These are phyloP conservation scores for Lordiphosa fenestrarum DNA, from an alignment of 2,888 invertebrate species.

Conservation along the genomic window DNA sequence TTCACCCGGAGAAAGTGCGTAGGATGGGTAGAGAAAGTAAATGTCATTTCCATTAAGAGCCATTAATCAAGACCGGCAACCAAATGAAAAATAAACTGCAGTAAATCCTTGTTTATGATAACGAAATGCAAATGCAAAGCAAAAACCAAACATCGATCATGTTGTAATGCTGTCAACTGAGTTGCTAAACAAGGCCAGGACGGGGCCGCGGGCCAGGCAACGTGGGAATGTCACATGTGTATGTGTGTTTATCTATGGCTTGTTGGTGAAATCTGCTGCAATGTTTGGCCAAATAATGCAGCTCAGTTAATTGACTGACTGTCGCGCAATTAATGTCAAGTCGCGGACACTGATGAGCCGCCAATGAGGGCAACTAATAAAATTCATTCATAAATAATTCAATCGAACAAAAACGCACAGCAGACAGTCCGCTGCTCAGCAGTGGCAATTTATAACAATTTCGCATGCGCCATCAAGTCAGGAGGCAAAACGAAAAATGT, in stretches of 20 bases:
- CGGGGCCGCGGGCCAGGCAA: slow-evolving; percentile 3
- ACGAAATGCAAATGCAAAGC: slow-evolving; percentile 60
- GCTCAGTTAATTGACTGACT: slow-evolving; percentile 65
- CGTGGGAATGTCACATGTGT: slow-evolving; percentile 63
- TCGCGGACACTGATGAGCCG: slow-evolving; percentile 67
- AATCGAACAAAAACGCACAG: slow-evolving; percentile 42
- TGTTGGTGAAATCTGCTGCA: slow-evolving; percentile 54
- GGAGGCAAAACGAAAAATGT: slow-evolving; percentile 30
- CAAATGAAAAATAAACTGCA: slow-evolving; percentile 22
- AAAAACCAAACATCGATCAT: slow-evolving; percentile 56
- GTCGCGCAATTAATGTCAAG: slow-evolving; percentile 68
- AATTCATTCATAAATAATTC: slow-evolving; percentile 77
- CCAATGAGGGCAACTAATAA: slow-evolving; percentile 74
- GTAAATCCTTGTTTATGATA: slow-evolving; percentile 54
- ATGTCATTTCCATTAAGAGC: slow-evolving; percentile 15
- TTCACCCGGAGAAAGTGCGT: background rate
- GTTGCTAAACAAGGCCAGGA: slow-evolving; percentile 47
- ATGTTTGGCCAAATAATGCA: slow-evolving; percentile 57
- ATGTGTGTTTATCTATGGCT: slow-evolving; percentile 22
- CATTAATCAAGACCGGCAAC: slow-evolving; percentile 45
- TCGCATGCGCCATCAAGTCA: slow-evolving; percentile 59
- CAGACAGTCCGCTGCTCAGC: slow-evolving; percentile 1
- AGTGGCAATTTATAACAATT: slow-evolving; percentile 69
- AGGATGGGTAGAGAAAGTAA: slow-evolving; percentile 14
- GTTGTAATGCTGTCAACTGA: slow-evolving; percentile 67